phyloP scores from a whole-genome alignment of 2,888 invertebrate genomes.

The Cerceris rybyensis region DNA sequence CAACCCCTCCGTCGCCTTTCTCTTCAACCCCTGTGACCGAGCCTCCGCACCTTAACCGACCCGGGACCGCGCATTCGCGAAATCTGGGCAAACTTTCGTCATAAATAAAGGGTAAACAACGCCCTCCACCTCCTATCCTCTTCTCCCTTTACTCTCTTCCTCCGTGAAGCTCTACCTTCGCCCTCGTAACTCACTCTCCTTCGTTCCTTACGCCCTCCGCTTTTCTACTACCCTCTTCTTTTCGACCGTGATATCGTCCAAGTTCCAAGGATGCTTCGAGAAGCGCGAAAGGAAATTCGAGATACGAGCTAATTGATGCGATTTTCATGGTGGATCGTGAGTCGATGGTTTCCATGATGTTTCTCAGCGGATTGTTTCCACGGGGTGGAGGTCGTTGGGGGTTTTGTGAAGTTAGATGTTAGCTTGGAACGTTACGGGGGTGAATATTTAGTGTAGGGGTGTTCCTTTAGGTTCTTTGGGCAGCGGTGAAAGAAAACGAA shows the following conservation, averaged over 20 bases:
- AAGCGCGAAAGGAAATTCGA: slow-evolving; percentile 32
- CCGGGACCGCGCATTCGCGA: slow-evolving; percentile 72
- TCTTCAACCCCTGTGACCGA: slow-evolving; percentile 54
- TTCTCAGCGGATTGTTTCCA: neutral
- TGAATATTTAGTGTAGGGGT: too few relatives aligned
- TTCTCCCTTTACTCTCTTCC: slow-evolving; percentile 27
- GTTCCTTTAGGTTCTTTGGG: too few relatives aligned
- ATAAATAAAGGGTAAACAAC: slow-evolving; percentile 81
- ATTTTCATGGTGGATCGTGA: neutral
- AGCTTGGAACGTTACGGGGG: too few relatives aligned
- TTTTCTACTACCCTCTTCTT: slow-evolving; percentile 53
- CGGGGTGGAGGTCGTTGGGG: too few relatives aligned
- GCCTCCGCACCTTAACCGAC: slow-evolving; percentile 66
- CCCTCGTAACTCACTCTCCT: slow-evolving; percentile 71
- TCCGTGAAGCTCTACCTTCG: slow-evolving; percentile 47
- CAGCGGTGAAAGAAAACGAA: too few relatives aligned
- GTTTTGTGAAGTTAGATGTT: too few relatives aligned
- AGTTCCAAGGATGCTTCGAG: slow-evolving; percentile 23
- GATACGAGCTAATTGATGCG: slow-evolving; percentile 38
- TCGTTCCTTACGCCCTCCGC: slow-evolving; percentile 42
- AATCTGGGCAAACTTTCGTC: slow-evolving; percentile 79
- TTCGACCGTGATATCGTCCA: slow-evolving; percentile 35
- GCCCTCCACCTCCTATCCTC: slow-evolving; percentile 57
- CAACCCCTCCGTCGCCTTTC: slow-evolving; percentile 18
- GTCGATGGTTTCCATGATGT: slow-evolving; percentile 3